These are phyloP conservation scores for Centropus unirufus DNA, from an alignment of 2,113 vertebrate genomes.

Conservation along the genomic window DNA sequence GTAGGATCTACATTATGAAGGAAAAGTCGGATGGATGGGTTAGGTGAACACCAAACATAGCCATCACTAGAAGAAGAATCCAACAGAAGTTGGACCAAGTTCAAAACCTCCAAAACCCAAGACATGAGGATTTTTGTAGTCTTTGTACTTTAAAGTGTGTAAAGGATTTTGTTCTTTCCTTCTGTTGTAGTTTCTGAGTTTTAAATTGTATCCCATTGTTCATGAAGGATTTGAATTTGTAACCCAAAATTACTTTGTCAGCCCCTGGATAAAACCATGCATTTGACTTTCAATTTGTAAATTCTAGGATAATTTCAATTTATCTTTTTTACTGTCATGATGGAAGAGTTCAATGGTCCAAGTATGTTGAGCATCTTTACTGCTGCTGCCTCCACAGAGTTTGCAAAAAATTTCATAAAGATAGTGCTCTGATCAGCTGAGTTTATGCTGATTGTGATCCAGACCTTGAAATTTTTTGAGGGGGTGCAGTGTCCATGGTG, in stretches of 20 bases:
- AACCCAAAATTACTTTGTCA: slow-evolving; percentile 37
- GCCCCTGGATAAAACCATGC: background rate
- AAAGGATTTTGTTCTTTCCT: background rate
- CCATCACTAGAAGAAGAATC: background rate
- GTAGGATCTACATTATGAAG: background rate
- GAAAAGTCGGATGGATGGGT: background rate
- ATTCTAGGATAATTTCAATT: slow-evolving; percentile 14
- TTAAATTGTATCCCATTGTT: slow-evolving; percentile 3
- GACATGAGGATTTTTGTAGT: background rate
- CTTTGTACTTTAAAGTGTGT: background rate
- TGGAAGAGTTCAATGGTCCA: background rate
- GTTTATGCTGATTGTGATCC: background rate
- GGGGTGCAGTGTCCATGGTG: background rate
- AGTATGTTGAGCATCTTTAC: background rate
- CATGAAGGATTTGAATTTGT: background rate
- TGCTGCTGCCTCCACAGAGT: background rate
- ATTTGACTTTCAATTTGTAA: background rate
- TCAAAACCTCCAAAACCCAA: background rate
- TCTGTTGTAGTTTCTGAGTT: background rate
- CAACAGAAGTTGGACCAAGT: background rate
- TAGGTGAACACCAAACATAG: background rate
- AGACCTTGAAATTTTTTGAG: background rate
- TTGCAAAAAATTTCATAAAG: background rate
- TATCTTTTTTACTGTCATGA: background rate
- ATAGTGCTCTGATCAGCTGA: background rate